Percentiles rank a stretch among this genome's conserved stretches.
These are phyloP conservation scores for Numenius arquata DNA, from an alignment of 2,113 vertebrate genomes.

Conservation along the genomic window DNA sequence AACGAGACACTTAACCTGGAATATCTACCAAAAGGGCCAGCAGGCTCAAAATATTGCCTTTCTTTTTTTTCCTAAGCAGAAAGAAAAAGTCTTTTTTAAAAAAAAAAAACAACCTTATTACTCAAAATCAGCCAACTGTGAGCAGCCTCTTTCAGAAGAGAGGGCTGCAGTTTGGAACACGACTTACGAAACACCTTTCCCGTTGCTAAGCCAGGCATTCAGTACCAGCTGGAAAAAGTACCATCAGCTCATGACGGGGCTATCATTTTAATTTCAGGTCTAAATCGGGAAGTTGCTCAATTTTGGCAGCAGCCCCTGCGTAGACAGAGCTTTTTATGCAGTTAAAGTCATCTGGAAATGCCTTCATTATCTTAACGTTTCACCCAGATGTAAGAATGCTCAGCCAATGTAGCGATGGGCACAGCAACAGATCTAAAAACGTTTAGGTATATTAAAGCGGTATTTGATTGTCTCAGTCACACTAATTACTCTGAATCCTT, in stretches of 20 bases:
- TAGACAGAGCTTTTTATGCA: background rate
- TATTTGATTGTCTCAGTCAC: background rate
- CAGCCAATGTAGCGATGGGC: background rate
- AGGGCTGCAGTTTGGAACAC: background rate
- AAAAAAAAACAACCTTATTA: background rate
- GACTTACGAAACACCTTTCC: background rate
- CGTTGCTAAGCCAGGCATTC: background rate
- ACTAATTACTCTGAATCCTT: background rate
- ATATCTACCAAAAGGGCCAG: background rate
- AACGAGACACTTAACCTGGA: background rate
- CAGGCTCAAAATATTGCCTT: background rate
- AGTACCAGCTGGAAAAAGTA: background rate
- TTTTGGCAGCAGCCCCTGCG: background rate
- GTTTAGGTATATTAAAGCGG: background rate
- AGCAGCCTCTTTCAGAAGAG: background rate
- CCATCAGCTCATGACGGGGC: background rate
- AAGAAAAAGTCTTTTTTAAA: too few relatives aligned
- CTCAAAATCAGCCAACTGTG: background rate
- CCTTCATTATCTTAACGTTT: background rate
- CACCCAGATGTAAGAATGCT: background rate
- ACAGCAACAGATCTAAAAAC: background rate
- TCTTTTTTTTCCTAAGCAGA: too few relatives aligned
- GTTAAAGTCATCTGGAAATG: background rate
- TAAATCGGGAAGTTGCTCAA: background rate
- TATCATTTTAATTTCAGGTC: background rate